Percentiles rank a stretch among this genome's conserved stretches.
Evolutionary conservation across 2,888 invertebrate genomes (phyloP).

Genomic region (Epistrophe eligans): DNA sequence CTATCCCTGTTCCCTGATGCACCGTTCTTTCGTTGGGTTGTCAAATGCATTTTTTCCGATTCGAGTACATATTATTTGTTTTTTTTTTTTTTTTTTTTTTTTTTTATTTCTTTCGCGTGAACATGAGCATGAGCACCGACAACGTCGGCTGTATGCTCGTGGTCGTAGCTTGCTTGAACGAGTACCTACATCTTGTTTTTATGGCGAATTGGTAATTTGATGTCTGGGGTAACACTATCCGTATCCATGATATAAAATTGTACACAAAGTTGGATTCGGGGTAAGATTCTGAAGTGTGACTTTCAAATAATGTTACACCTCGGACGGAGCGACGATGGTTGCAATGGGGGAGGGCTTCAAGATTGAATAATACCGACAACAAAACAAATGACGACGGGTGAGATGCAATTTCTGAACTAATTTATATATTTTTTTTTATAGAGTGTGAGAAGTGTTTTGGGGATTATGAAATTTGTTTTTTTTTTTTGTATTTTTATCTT

Average conservation of each 20-base stretch:
- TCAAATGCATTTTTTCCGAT: conserved; percentile 59
- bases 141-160: neutral
- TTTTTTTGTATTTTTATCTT: conserved; percentile 34
- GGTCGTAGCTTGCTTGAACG: conserved; percentile 4
- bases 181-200: conserved; percentile 7
- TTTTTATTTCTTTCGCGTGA: conserved; percentile 45
- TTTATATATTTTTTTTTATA: conserved; percentile 46
- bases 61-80: conserved; percentile 13
- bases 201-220: conserved; percentile 62
- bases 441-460: conserved; percentile 69
- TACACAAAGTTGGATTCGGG: conserved; percentile 43
- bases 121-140: conserved; percentile 35
- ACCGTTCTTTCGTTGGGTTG: conserved; percentile 25
- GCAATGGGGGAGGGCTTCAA: neutral
- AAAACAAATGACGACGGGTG: conserved; percentile 26
- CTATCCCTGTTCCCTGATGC: conserved; percentile 27
- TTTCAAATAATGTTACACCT: conserved; percentile 46
- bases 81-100: neutral
- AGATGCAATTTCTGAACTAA: conserved; percentile 64
- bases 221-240: conserved; percentile 67
- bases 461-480: conserved; percentile 48
- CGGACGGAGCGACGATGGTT: neutral
- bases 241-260: conserved; percentile 25
- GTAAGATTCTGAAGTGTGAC: conserved; percentile 68
- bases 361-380: conserved; percentile 59